Conservation (phyloP, 2,797 vertebrate species). For the Mionectes olivaceus region DNA sequence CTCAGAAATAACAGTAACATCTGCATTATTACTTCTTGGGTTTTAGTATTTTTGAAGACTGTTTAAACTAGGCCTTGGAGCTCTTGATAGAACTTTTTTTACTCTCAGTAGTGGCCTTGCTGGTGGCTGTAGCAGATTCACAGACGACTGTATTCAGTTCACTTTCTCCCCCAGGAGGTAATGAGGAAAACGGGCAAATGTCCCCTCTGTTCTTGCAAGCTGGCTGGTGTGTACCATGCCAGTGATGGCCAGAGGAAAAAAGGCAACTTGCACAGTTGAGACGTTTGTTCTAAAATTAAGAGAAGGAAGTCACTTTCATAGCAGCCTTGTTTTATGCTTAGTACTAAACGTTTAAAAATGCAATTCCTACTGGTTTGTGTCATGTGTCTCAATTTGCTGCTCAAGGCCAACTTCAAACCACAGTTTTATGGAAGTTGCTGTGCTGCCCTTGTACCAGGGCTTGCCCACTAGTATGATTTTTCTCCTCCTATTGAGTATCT, state of each 20-base stretch:
- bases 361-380: neutral
- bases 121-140: neutral
- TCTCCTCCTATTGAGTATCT: neutral
- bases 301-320: neutral
- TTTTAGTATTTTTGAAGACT: neutral
- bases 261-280: neutral
- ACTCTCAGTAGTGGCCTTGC: neutral
- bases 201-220: neutral
- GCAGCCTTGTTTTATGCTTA: neutral
- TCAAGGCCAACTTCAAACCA: neutral
- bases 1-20: neutral
- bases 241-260: neutral
- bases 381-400: neutral
- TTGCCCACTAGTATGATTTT: neutral
- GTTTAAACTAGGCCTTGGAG: neutral
- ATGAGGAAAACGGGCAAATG: neutral
- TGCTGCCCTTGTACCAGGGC: neutral
- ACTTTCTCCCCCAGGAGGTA: neutral
- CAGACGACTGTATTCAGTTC: neutral
- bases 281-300: neutral
- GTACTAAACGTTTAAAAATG: neutral
- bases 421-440: neutral
- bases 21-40: neutral
- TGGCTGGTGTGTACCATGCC: fast-evolving
- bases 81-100: neutral